Percentiles rank a stretch among this genome's conserved stretches.
phyloP scores from a whole-genome alignment of 2,113 vertebrate species.

The Lagenorhynchus albirostris region DNA sequence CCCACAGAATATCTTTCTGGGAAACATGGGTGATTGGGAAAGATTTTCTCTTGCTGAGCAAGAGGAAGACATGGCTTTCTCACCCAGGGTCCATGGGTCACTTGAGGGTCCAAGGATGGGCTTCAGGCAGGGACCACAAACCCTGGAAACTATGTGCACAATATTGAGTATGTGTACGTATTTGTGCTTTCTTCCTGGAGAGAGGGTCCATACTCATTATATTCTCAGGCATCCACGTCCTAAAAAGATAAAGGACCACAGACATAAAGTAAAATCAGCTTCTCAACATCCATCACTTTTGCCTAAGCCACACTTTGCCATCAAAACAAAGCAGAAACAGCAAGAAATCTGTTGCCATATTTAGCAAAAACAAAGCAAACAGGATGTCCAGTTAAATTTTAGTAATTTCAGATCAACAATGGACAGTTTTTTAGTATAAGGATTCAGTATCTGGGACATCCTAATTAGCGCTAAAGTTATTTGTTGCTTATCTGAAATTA shows the following conservation, averaged over 20 bases:
- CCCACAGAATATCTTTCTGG: not conserved
- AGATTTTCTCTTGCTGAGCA: not conserved
- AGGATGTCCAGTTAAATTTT: not conserved
- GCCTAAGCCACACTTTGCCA: not conserved
- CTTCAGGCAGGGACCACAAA: not conserved
- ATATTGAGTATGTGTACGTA: not conserved
- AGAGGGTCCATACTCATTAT: not conserved
- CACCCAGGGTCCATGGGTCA: not conserved
- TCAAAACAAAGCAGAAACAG: not conserved
- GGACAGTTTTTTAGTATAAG: not conserved
- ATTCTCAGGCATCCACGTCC: not conserved
- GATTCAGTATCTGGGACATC: not conserved
- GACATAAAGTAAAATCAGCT: not conserved
- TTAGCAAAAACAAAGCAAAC: not conserved
- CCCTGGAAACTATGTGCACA: not conserved
- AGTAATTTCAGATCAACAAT: not conserved
- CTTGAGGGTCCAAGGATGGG: not conserved
- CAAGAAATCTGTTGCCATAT: not conserved
- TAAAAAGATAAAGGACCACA: not conserved
- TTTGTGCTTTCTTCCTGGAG: not conserved
- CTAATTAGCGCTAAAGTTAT: not conserved
- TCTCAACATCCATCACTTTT: not conserved
- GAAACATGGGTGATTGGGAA: not conserved
- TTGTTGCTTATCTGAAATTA: not conserved
- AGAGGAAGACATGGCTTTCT: not conserved